Evolutionary conservation across 2,113 vertebrate species (phyloP), one percentile per base, ranked within the genome.

Genomic region (Gopherus evgoodei): DNA sequence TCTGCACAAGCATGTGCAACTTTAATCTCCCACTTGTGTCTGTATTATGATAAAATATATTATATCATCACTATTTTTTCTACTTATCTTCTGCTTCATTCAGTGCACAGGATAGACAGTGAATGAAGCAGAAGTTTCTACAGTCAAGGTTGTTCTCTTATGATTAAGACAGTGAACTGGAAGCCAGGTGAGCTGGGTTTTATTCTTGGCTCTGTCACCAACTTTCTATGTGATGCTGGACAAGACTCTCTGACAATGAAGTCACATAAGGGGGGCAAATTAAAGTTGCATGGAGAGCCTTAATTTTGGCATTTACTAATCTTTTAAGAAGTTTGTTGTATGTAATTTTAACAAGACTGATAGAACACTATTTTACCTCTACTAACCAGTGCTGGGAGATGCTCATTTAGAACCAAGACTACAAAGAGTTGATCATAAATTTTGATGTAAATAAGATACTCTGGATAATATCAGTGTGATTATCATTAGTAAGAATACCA

Each of bases 41-140:
- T 62, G 11, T 11, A 78, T 69, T 31, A 16, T 86, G 79, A 47
- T 49, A 82, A 7, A 83, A 2, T 76, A n/a, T 84, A 72, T 81
- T 1, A 3, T 56, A 5, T 44, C 78, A 81, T 10, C n/a, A 29
- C 22, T 35, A 69, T 25, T 82, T 93, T 49, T 88, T 91, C 80
- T 44, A 72, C n/a, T 2, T 0, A 0, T 83, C 35, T 80, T 85
- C 3, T 87, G 11, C 21, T 85, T 59, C 5, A 8, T 5, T 85
- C 29, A 53, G 25, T 84, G 80, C 72, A 76, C 38, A 76, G 38
- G 22, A 27, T 76, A n/a, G 21, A 27, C 38, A 76, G 38, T 76
- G 72, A 76, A 76, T 76, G 72, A 44, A 22, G 24, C n/a, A 76
- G 38, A 76, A 10, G 11, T 22, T 27, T 76, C 11, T 42, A 76